Percentiles rank a stretch among this genome's conserved stretches.
Conservation (phyloP, 2,113 vertebrate species). For the Oreocharis arfaki region DNA sequence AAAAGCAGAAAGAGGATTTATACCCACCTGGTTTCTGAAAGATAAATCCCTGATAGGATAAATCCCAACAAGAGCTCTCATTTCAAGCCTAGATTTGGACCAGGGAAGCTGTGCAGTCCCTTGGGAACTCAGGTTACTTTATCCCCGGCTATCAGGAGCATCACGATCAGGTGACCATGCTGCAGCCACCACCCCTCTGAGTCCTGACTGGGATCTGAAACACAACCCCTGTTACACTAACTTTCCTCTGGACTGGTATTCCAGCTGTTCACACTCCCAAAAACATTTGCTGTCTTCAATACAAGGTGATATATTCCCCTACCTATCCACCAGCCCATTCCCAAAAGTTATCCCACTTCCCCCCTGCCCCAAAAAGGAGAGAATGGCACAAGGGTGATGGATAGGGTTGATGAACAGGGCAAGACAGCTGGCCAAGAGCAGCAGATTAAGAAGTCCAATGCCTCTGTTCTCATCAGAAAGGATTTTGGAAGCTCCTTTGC, state of each 20-base stretch:
- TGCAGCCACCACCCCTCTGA: background rate
- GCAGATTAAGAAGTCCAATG: accelerated
- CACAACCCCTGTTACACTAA: background rate
- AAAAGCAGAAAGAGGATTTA: slow-evolving; percentile 18
- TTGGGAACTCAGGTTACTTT: background rate
- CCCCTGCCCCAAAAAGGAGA: background rate
- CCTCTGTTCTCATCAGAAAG: background rate
- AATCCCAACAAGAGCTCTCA: background rate
- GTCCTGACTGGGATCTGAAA: background rate
- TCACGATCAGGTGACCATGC: background rate
- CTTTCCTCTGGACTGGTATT: background rate
- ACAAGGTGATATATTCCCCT: background rate
- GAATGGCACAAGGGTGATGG: accelerated
- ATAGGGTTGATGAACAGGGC: accelerated
- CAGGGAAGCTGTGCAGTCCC: background rate
- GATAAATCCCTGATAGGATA: accelerated
- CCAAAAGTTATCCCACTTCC: background rate
- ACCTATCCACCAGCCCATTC: background rate
- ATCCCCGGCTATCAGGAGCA: background rate
- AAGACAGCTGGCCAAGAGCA: background rate
- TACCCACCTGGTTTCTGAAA: background rate
- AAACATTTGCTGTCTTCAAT: background rate
- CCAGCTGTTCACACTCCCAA: background rate
- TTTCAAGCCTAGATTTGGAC: background rate
- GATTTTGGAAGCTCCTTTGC: background rate